Evolutionary conservation across 2,113 vertebrate genomes (phyloP).

Genomic region (Corythornis cristatus): DNA sequence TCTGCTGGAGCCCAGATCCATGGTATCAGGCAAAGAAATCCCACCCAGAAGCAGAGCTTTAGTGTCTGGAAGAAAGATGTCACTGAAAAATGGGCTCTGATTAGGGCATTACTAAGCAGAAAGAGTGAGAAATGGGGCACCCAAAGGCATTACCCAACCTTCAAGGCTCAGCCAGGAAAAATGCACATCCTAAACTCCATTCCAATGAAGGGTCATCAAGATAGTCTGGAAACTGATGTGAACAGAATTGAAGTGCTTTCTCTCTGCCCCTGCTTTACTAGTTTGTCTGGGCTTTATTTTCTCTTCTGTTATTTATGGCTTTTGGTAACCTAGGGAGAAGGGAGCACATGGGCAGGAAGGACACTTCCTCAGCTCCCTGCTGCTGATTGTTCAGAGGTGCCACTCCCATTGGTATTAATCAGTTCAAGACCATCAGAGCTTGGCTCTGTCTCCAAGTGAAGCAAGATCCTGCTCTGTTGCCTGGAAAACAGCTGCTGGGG

Average conservation of each 20-base stretch:
- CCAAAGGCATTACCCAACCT: background rate
- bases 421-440: background rate
- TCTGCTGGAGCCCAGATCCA: background rate
- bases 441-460: background rate
- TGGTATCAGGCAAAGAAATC: background rate
- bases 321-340: background rate
- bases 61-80: background rate
- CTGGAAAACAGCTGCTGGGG: constrained; percentile 22
- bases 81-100: background rate
- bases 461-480: background rate
- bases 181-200: background rate
- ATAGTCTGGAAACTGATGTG: fast-evolving
- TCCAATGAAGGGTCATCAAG: background rate
- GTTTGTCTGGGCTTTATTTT: background rate
- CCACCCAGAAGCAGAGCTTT: background rate
- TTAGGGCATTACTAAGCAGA: background rate
- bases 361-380: background rate
- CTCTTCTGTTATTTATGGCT: background rate
- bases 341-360: background rate
- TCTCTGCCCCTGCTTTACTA: background rate
- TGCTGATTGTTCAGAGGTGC: background rate
- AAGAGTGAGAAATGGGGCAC: fast-evolving
- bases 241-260: fast-evolving
- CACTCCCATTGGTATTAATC: background rate
- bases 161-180: background rate